Evolutionary conservation across 2,797 vertebrate species (phyloP).

Genomic region (Heliangelus exortis): DNA sequence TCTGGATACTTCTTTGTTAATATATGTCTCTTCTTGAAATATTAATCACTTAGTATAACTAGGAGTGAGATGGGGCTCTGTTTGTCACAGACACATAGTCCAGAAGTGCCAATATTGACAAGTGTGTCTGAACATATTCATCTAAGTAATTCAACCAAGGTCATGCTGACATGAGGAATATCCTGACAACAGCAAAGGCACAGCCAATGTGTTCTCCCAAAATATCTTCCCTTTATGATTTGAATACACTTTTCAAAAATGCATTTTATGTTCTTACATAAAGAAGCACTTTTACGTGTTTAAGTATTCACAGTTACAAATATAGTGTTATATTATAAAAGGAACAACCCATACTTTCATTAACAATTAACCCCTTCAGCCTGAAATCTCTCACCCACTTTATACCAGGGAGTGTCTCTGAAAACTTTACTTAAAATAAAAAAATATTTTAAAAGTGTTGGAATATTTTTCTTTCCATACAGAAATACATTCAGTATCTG

Average conservation of each 20-base stretch:
- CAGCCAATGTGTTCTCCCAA: neutral
- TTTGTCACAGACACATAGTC: neutral
- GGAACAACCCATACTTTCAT: neutral
- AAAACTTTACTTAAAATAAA: neutral
- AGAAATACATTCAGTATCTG: neutral
- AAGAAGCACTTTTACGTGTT: neutral
- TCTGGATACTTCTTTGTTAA: neutral
- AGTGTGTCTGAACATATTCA: neutral
- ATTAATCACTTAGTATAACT: neutral
- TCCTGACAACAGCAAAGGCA: neutral
- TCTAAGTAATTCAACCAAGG: neutral
- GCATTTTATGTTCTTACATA: neutral
- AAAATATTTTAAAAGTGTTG: neutral
- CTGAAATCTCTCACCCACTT: neutral
- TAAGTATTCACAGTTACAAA: neutral
- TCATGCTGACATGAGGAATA: neutral
- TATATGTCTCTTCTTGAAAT: neutral
- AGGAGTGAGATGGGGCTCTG: neutral
- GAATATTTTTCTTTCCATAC: neutral
- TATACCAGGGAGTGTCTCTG: neutral
- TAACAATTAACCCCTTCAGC: neutral
- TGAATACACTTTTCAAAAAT: neutral
- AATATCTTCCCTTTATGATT: neutral
- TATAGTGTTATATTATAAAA: neutral
- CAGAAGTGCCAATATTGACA: neutral